Evolutionary conservation across 2,113 vertebrate genomes (phyloP).

Genomic region (Platanista minor): DNA sequence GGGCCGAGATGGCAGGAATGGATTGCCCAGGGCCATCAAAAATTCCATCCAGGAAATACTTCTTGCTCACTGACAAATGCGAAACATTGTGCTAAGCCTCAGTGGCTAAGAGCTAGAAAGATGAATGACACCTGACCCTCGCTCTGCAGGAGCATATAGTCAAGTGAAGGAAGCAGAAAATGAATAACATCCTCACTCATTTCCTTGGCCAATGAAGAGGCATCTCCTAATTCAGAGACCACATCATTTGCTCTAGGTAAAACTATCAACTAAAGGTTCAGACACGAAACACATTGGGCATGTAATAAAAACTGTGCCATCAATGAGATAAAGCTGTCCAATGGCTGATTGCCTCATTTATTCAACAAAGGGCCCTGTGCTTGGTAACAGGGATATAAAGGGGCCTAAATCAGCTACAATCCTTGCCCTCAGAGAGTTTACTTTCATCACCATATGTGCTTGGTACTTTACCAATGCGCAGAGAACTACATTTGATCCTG

Average conservation of each 20-base stretch:
- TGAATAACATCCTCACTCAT: not conserved
- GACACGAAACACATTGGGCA: not conserved
- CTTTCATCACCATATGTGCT: not conserved
- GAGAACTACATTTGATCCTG: not conserved
- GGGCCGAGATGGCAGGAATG: not conserved
- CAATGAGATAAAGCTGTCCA: not conserved
- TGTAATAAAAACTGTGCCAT: not conserved
- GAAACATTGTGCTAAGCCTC: not conserved
- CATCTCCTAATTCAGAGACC: not conserved
- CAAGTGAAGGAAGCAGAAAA: conserved; percentile 16
- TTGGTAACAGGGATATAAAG: not conserved
- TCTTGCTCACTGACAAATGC: not conserved
- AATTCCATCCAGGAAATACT: not conserved
- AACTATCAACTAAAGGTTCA: not conserved
- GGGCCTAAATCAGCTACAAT: not conserved
- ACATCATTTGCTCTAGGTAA: not conserved
- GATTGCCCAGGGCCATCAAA: not conserved
- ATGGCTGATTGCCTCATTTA: not conserved
- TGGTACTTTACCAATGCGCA: not conserved
- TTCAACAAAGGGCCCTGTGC: not conserved
- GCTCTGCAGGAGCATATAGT: not conserved
- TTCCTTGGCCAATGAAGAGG: not conserved
- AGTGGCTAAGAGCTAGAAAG: not conserved
- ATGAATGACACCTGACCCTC: not conserved
- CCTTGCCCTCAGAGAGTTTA: not conserved